Evolutionary conservation across 1,140 invertebrate genomes (phyloP).

Genomic region (Coptotermes formosanus): DNA sequence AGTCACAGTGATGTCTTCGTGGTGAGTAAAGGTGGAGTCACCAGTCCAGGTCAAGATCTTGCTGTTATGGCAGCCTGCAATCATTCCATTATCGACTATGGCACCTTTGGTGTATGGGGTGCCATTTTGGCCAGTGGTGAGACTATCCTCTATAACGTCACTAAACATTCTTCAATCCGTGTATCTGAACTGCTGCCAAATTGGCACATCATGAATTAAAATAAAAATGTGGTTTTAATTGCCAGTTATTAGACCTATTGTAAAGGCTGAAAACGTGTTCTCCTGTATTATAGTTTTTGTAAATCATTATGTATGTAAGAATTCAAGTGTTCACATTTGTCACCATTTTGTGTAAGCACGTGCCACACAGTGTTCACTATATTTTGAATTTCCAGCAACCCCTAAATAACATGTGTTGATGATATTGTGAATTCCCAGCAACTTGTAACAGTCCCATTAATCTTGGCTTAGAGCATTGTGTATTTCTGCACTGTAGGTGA

Average conservation of each 20-base stretch:
- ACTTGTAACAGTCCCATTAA: no score
- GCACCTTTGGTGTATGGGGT: constrained; percentile 68
- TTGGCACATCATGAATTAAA: constrained; percentile 53
- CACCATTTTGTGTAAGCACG: not conserved
- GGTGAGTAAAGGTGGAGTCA: constrained; percentile 47
- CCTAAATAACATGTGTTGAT: no score
- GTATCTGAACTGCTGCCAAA: constrained; percentile 56
- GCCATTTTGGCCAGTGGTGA: constrained; percentile 63
- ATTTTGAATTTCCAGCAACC: no score
- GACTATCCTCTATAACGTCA: constrained; percentile 58
- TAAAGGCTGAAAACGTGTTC: constrained; percentile 14
- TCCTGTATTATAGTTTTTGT: not conserved
- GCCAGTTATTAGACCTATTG: not conserved
- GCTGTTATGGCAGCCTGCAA: constrained; percentile 64
- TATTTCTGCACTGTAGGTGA: no score
- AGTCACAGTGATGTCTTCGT: constrained; percentile 52
- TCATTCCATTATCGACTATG: constrained; percentile 67
- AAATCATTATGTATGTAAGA: not conserved
- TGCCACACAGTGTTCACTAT: no score
- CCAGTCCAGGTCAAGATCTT: constrained; percentile 58
- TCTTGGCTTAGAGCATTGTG: no score
- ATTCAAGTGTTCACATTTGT: not conserved
- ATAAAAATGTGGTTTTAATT: not conserved
- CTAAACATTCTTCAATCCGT: constrained; percentile 53
- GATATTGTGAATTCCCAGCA: no score